Conservation (phyloP, 2,113 vertebrate species). For the Eretmochelys imbricata region DNA sequence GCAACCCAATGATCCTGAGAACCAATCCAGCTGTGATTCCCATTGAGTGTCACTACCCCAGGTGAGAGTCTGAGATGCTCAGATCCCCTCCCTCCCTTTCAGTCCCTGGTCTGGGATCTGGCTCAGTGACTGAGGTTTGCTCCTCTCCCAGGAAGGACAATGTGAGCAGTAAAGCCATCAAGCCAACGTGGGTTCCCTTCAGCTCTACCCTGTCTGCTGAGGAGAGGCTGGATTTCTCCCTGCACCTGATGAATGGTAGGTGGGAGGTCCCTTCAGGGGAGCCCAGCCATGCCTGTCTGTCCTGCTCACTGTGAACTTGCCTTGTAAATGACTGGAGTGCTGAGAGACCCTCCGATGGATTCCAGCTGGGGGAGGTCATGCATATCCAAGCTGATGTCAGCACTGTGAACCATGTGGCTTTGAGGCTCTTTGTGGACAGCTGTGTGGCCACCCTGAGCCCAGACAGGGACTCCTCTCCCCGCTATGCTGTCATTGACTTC, state of each 20-base stretch:
- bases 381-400: neutral
- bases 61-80: too few species aligned
- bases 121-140: rapidly evolving
- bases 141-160: constrained; percentile 74
- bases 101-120: rapidly evolving
- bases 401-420: neutral
- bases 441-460: neutral
- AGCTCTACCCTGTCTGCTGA: too few species aligned
- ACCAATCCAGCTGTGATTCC: too few species aligned
- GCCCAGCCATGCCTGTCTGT: too few species aligned
- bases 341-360: neutral
- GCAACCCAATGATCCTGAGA: too few species aligned
- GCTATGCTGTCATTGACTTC: neutral
- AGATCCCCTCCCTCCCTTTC: rapidly evolving
- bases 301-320: neutral
- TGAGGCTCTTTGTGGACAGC: neutral
- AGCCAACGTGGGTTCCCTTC: too few species aligned
- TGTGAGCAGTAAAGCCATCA: constrained; percentile 66
- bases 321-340: constrained; percentile 13
- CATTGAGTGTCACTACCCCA: constrained; percentile 50
- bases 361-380: neutral
- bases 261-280: neutral
- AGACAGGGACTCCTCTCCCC: neutral
- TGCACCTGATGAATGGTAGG: neutral
- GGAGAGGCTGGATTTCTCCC: too few species aligned